Base-by-base conservation (phyloP, 2,113 vertebrate genomes). In the Larimichthys crocea region DNA sequence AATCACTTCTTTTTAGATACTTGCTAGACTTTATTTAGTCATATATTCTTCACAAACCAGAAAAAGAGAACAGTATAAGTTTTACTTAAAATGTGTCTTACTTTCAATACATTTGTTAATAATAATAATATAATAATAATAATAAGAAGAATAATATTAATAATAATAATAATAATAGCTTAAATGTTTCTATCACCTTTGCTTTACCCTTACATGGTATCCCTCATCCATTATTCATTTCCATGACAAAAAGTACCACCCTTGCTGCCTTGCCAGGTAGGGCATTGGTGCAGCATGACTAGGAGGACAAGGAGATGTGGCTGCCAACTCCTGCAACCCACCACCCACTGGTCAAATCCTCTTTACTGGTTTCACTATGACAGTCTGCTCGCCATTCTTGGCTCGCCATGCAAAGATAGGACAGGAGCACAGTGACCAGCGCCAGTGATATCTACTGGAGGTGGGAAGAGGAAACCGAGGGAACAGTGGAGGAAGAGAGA, bases 261-360 rank as follows among this genome's bases (percentile, higher is more conserved):
- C 50, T 62, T 56, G 19, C 56, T n/a, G 15, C 55, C n/a, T 64
- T 69, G 67, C 76, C 74, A 83, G 60, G 59, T 56, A 71, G 74
- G 75, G 52, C 83, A 62, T 78, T 85, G 76, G 80, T 78, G 73
- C 82, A 88, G 83, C 56, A 76, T 84, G 79, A 76, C 66, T 71
- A 65, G 69, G 66, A 68, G 75, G 66, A 76, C 74, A 66, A 61
- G 67, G 66, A 82, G 26, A n/a, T 53, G 53, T 55, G 24, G 57
- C 60, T 77, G 87, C 87, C 90, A 88, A 48, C 64, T 76, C 80
- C 82, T 67, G 57, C 73, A 44, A 46, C 82, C 74, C 65, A 74
- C 82, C 86, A 10, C 89, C 88, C 62, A 24, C 90, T 55, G 86
- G 49, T 79, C 81, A 82, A 89, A 87, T 87, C 89, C 87, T 90